Conservation (phyloP, 2,888 invertebrate genomes). For the Agrilus biguttatus region DNA sequence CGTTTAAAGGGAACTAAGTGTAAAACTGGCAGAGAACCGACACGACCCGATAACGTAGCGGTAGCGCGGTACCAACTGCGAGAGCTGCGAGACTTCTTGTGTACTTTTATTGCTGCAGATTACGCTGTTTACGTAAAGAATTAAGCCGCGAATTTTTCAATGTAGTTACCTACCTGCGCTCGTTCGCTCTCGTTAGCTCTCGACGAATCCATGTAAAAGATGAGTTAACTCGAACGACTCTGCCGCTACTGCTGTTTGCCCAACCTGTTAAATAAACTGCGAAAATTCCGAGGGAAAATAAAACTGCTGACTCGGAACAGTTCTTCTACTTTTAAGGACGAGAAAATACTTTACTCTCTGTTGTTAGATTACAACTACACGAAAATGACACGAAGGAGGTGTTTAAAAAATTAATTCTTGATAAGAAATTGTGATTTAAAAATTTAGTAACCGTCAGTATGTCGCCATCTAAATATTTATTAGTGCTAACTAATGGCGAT, state of each 20-base stretch:
- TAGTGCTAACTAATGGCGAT: too few species aligned
- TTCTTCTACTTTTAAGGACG: too few species aligned
- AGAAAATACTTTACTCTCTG: too few species aligned
- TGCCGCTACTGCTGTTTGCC: background rate
- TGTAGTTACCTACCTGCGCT: constrained; percentile 8
- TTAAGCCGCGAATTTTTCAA: constrained; percentile 34
- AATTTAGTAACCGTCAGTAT: too few species aligned
- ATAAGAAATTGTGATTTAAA: too few species aligned
- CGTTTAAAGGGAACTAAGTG: constrained; percentile 9
- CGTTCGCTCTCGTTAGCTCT: constrained; percentile 1
- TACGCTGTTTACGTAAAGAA: constrained; percentile 33
- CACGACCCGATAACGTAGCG: constrained; percentile 23
- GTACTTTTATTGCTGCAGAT: constrained; percentile 32
- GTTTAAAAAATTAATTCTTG: too few species aligned
- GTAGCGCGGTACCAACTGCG: constrained; percentile 21
- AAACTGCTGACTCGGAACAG: background rate
- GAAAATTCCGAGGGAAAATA: background rate
- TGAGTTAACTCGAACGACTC: too few species aligned
- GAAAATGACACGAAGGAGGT: too few species aligned
- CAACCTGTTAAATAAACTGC: background rate
- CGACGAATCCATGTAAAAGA: background rate
- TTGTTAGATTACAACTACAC: too few species aligned
- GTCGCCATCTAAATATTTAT: too few species aligned
- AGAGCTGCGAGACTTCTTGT: constrained; percentile 27
- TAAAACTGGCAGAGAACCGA: background rate